These are phyloP conservation scores for Oscheius sp. DNA, from an alignment of 2,888 invertebrate species.

Conservation along the genomic window DNA sequence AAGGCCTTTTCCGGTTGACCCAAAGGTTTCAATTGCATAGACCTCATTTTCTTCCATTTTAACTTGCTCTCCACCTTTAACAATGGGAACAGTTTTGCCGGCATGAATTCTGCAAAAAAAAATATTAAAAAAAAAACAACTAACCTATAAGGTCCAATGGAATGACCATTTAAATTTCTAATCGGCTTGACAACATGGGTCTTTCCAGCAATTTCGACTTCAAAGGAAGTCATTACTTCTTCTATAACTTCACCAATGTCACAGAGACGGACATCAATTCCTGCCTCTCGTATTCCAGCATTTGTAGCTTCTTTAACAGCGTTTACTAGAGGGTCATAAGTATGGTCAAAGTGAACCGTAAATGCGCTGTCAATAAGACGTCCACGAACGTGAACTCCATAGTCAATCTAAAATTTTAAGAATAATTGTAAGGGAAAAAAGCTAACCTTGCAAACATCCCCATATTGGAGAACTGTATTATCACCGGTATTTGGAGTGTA, in stretches of 20 bases:
- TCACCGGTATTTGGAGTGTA: slow-evolving; percentile 99
- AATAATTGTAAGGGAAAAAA: neutral
- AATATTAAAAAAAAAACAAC: neutral
- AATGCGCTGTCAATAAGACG: slow-evolving; percentile 99
- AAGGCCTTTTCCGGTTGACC: slow-evolving; percentile 86
- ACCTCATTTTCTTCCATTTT: slow-evolving; percentile 86
- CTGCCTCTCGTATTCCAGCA: slow-evolving; percentile 92
- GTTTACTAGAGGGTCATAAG: slow-evolving; percentile 89
- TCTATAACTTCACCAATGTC: slow-evolving; percentile 95
- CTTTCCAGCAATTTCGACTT: slow-evolving; percentile 94
- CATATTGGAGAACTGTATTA: slow-evolving; percentile 88
- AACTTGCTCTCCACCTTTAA: slow-evolving; percentile 95
- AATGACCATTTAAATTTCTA: slow-evolving; percentile 96
- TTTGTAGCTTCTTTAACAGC: slow-evolving; percentile 98
- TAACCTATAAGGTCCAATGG: slow-evolving; percentile 90
- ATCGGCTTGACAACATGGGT: slow-evolving; percentile 93
- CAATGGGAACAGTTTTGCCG: slow-evolving; percentile 98
- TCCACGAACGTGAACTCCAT: slow-evolving; percentile 69
- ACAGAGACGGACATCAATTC: slow-evolving; percentile 95
- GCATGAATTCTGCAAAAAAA: slow-evolving; percentile 76
- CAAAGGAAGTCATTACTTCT: slow-evolving; percentile 99
- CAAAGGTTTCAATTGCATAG: slow-evolving; percentile 99
- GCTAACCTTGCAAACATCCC: slow-evolving; percentile 90
- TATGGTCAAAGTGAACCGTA: slow-evolving; percentile 93
- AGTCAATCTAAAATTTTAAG: slow-evolving; percentile 59